A percentile compares a stretch with the other conserved stretches of the same genome.
Evolutionary conservation across 2,888 invertebrate species (phyloP).

Genomic region (Clunio marinus): DNA sequence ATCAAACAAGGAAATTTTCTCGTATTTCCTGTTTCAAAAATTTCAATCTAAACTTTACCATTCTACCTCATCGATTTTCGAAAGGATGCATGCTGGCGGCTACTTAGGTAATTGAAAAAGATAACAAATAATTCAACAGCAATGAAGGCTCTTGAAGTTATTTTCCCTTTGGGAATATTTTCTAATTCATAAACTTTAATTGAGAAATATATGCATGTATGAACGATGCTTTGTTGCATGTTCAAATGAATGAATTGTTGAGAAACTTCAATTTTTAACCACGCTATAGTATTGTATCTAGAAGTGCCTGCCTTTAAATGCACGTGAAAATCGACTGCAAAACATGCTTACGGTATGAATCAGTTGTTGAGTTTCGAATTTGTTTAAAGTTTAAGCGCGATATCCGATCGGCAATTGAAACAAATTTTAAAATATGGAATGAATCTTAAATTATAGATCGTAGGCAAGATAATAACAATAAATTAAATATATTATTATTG

Average conservation of each 20-base stretch:
- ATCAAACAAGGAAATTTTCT: too few relatives aligned
- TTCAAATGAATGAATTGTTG: neutral
- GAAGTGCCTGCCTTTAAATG: neutral
- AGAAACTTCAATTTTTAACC: constrained; percentile 6
- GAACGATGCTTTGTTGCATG: neutral
- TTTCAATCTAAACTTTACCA: too few relatives aligned
- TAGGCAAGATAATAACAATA: neutral
- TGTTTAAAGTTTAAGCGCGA: neutral
- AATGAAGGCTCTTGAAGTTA: too few relatives aligned
- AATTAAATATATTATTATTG: neutral
- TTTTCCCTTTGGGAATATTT: too few relatives aligned
- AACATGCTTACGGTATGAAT: neutral
- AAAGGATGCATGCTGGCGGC: too few relatives aligned
- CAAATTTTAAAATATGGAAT: neutral
- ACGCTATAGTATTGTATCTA: neutral
- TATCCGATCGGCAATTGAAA: neutral
- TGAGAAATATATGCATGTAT: neutral
- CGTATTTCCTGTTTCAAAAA: too few relatives aligned
- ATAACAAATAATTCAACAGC: too few relatives aligned
- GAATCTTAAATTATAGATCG: neutral
- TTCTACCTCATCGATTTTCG: too few relatives aligned
- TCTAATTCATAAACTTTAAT: too few relatives aligned
- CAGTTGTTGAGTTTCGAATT: too few relatives aligned
- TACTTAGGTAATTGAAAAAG: too few relatives aligned
- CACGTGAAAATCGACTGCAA: neutral